Conservation (phyloP, 2,888 invertebrate species). For the Eristalis tenax region DNA sequence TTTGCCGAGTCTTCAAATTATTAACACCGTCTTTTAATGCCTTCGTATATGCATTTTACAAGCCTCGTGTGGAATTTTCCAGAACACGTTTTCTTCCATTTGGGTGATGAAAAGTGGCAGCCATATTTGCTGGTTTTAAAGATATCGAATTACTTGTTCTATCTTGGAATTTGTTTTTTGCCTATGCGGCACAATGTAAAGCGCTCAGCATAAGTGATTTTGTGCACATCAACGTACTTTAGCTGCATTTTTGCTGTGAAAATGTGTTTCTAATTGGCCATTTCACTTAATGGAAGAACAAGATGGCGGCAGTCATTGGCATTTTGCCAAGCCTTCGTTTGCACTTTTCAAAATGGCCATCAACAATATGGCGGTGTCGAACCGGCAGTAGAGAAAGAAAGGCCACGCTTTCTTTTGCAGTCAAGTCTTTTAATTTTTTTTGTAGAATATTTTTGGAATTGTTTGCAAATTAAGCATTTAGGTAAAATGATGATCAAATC, state of each 20-base stretch:
- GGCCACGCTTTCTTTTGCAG: conserved; percentile 40
- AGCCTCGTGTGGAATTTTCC: conserved; percentile 45
- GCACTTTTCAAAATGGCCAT: conserved; percentile 59
- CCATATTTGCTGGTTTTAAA: conserved; percentile 42
- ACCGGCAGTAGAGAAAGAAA: conserved; percentile 35
- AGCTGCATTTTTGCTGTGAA: background rate
- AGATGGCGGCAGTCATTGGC: conserved; percentile 55
- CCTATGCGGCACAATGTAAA: conserved; percentile 6
- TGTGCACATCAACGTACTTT: background rate
- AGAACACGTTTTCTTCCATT: conserved; percentile 56
- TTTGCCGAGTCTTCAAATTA: background rate
- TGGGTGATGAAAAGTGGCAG: conserved; percentile 30
- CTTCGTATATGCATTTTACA: background rate
- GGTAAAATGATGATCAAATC: conserved; percentile 77
- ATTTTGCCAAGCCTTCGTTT: conserved; percentile 64
- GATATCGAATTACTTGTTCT: conserved; percentile 29
- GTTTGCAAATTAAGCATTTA: conserved; percentile 30
- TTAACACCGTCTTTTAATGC: background rate
- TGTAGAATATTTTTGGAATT: conserved; percentile 1
- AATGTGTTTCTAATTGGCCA: conserved; percentile 39
- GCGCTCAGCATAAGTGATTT: background rate
- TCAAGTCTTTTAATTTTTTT: background rate
- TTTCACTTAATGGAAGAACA: conserved; percentile 40
- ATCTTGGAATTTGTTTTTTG: background rate
- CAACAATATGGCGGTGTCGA: conserved; percentile 55